Evolutionary conservation across 2,113 vertebrate species (phyloP), one percentile per base, ranked within the genome.

Genomic region (Plestiodon gilberti): DNA sequence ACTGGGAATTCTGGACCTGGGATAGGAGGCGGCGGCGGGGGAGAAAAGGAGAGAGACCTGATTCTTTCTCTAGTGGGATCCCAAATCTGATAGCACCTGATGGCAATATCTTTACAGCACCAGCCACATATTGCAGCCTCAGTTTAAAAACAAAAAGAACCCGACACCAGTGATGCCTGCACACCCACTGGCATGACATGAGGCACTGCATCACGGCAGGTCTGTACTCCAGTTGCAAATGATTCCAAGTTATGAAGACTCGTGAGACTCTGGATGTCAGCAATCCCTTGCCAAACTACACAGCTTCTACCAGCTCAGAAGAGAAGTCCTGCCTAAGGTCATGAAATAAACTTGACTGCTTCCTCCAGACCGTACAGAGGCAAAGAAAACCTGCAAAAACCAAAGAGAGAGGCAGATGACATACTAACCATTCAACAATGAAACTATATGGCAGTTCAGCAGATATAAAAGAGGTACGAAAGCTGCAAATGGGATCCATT

Each of bases 311-410:
- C 99, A 99, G 97, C 98, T 99, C 95, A 99, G 98, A 94, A 99
- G 97, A 95, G 99, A 99, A 96, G 98, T 99, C 94, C 98, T 98
- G 83, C 98, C 98, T 93, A 99, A 96, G 83, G 99, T 99, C 99
- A 99, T 99, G 94, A 99, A 99, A 97, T 99, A 99, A 75, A 99
- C 99, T 97, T 99, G 99, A 95, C 98, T 99, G 95, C 98, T 99
- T 94, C 99, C 99, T 85, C 99, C 99, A 1, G 98, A 99, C 40
- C 99, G 98, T 61, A 99, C 99, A 0, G 99, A 99, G 83, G 99
- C 99, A 71, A 99, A 99, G 96, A 99, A 99, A 88, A 99, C 99
- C 99, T 99, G 95, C 0, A 1, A 55, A 83, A 78, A 48, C 43
- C 43, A 48, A 8, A 3, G 0, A 71, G n/a, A 62, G 78, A 64